A percentile compares a stretch with the other conserved stretches of the same genome.
These are phyloP conservation scores for Drosophila lowei DNA, from an alignment of 1,140 invertebrate species.

Conservation along the genomic window DNA sequence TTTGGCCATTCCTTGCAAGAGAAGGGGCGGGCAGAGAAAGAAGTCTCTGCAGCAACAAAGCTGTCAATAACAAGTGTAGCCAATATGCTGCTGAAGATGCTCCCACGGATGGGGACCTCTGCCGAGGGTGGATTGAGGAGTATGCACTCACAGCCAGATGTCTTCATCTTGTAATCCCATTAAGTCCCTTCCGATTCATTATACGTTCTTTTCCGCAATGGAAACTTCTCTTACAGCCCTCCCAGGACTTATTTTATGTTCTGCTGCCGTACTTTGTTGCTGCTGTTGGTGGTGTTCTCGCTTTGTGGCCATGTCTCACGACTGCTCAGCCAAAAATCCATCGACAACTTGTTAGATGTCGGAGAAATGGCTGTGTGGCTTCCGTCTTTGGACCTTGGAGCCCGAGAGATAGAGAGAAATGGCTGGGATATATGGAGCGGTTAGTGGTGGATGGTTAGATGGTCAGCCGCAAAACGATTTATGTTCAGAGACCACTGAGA, in stretches of 20 bases:
- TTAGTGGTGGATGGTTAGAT: constrained; percentile 12
- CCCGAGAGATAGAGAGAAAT: no score
- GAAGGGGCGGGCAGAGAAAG: constrained; percentile 1
- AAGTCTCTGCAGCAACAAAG: constrained; percentile 58
- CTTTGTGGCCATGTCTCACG: constrained; percentile 30
- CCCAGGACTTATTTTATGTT: constrained; percentile 18
- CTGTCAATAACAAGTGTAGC: constrained; percentile 73
- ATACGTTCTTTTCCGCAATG: background rate
- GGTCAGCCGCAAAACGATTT: constrained; percentile 62
- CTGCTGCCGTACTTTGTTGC: constrained; percentile 23
- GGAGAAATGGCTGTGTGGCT: constrained; percentile 35
- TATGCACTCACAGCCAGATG: background rate
- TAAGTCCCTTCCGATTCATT: background rate
- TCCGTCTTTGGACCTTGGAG: constrained; percentile 9
- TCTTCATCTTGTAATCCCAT: no score
- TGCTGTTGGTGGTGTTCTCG: constrained; percentile 20
- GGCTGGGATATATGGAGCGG: constrained; percentile 11
- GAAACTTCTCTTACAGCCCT: constrained; percentile 3
- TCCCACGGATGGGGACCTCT: constrained; percentile 23
- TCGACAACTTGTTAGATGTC: constrained; percentile 64
- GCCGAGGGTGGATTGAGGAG: constrained; percentile 19
- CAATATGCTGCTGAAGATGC: constrained; percentile 58
- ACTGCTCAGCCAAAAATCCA: constrained; percentile 48
- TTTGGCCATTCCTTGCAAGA: constrained; percentile 49
- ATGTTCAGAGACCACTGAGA: constrained; percentile 35